Evolutionary conservation across 2,113 vertebrate species (phyloP).

Genomic region (Phalacrocorax brasilianus): DNA sequence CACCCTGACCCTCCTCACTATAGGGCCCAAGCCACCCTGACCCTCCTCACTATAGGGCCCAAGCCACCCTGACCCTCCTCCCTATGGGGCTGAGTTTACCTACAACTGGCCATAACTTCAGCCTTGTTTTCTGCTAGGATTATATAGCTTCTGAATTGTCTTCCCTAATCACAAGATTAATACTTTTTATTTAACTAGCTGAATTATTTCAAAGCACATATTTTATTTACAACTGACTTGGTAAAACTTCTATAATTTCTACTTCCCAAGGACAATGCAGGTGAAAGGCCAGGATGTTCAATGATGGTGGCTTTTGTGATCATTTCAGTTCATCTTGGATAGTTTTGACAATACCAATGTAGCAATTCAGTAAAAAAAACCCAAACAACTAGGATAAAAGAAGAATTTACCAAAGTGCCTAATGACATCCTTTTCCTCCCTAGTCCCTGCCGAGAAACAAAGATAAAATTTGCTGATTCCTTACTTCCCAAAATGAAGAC

Average conservation of each 20-base stretch:
- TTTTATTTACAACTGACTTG: not conserved
- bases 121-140: not conserved
- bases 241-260: not conserved
- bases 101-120: not conserved
- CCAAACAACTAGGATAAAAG: not conserved
- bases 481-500: conserved; percentile 49
- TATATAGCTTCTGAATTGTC: not conserved
- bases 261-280: not conserved
- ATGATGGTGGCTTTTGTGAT: not conserved
- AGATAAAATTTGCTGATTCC: conserved; percentile 47
- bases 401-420: conserved; percentile 4
- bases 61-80: too few species aligned
- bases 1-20: accelerated
- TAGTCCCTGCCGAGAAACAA: not conserved
- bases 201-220: not conserved
- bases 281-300: not conserved
- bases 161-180: not conserved
- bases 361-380: not conserved
- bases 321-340: not conserved
- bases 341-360: not conserved
- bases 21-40: too few species aligned
- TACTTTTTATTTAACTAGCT: not conserved
- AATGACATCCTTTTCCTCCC: not conserved
- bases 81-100: not conserved
- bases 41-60: too few species aligned